A percentile compares a stretch with the other conserved stretches of the same genome.
Evolutionary conservation across 1,140 invertebrate species (phyloP).

Genomic region (Maniola jurtina): DNA sequence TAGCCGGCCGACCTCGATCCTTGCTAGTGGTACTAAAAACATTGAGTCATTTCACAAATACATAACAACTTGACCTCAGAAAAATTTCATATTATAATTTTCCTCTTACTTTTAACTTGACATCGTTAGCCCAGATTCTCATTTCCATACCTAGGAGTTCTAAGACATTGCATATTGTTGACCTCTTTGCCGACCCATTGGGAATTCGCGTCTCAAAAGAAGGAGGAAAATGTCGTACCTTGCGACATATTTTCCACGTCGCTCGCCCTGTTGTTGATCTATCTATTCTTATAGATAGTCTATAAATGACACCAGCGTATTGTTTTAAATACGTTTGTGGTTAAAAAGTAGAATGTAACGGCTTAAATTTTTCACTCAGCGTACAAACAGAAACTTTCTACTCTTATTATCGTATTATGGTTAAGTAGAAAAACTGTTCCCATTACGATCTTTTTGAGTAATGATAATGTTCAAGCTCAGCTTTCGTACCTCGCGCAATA

Average conservation of each 20-base stretch:
- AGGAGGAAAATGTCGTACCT: no score
- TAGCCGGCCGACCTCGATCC: slow-evolving; percentile 18
- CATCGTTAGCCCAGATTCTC: slow-evolving; percentile 15
- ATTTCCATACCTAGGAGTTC: slow-evolving; percentile 19
- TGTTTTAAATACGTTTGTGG: background rate
- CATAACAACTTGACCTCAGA: slow-evolving; percentile 14
- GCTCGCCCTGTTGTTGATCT: no score
- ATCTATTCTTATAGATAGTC: no score
- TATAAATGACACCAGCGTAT: background rate
- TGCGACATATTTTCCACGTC: no score
- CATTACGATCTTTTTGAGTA: background rate
- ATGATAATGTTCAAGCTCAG: slow-evolving; percentile 7
- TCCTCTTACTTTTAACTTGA: slow-evolving; percentile 24
- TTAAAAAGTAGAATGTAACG: background rate
- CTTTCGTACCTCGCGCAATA: background rate
- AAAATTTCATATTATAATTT: slow-evolving; percentile 29
- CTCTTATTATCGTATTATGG: background rate
- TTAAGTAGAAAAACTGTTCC: slow-evolving; percentile 1
- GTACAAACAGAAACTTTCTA: background rate
- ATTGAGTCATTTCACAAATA: slow-evolving; percentile 25
- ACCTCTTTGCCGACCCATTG: background rate
- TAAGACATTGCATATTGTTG: slow-evolving; percentile 16
- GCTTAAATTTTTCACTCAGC: background rate
- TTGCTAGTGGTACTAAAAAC: slow-evolving; percentile 7
- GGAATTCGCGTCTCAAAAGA: background rate